phyloP scores from a whole-genome alignment of 1,140 invertebrate species.

The Drosophila pseudoobscura region DNA sequence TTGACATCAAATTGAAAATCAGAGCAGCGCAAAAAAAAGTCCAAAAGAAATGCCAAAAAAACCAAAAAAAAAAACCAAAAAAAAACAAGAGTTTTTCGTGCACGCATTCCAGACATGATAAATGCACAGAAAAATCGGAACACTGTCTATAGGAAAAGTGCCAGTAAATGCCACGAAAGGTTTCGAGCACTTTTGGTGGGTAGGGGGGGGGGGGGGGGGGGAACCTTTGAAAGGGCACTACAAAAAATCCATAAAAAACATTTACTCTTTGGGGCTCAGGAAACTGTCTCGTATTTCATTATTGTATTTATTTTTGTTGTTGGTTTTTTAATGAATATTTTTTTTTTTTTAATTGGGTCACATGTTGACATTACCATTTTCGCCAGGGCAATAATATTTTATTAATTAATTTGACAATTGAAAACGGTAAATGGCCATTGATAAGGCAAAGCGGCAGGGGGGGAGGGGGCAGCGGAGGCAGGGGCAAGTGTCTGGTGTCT shows the following conservation, averaged over 20 bases:
- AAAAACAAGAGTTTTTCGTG: constrained; percentile 17
- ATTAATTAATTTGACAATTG: constrained; percentile 54
- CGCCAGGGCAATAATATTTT: constrained; percentile 21
- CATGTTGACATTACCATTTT: constrained; percentile 41
- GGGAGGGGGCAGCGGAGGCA: background rate
- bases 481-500: too few species aligned
- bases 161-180: constrained; percentile 5
- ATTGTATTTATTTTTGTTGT: constrained; percentile 11
- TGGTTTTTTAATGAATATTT: constrained; percentile 17
- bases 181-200: background rate
- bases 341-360: constrained; percentile 52
- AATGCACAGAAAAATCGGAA: background rate
- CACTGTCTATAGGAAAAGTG: too few species aligned
- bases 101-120: constrained; percentile 48
- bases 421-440: constrained; percentile 40
- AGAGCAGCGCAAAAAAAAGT: constrained; percentile 19
- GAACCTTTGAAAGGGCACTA: too few species aligned
- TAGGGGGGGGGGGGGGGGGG: too few species aligned
- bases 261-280: too few species aligned
- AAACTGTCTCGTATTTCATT: too few species aligned
- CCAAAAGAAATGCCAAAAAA: constrained; percentile 1
- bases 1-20: constrained; percentile 39
- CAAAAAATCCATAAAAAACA: too few species aligned
- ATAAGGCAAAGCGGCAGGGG: background rate
- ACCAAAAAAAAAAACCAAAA: constrained; percentile 1